These are phyloP conservation scores for Erythrocercus mccallii DNA, from an alignment of 2,113 vertebrate genomes.

Conservation along the genomic window DNA sequence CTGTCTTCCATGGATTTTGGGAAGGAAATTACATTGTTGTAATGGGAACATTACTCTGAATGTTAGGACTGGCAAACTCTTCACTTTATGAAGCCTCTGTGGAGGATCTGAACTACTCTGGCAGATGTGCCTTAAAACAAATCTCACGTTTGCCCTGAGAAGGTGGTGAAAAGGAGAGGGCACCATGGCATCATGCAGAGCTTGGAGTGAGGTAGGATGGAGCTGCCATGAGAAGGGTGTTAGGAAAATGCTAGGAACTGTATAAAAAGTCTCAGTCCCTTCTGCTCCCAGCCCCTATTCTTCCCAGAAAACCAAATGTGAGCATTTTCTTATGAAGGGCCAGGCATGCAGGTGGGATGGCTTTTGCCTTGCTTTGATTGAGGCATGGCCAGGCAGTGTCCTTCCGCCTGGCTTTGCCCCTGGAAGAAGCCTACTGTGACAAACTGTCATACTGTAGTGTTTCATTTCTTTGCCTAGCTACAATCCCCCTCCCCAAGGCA, in stretches of 20 bases:
- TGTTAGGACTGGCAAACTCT: not conserved
- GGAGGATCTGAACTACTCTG: not conserved
- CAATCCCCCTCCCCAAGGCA: not conserved
- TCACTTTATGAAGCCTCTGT: not conserved
- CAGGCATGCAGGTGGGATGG: not conserved
- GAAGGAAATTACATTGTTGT: constrained; percentile 13
- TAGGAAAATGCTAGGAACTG: not conserved
- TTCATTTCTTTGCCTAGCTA: not conserved
- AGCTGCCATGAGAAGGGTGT: not conserved
- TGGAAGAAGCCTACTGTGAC: not conserved
- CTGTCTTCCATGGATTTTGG: constrained; percentile 29
- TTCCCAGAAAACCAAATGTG: not conserved
- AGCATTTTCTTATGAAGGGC: not conserved
- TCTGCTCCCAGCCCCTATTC: not conserved
- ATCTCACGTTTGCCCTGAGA: not conserved
- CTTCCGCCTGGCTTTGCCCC: not conserved
- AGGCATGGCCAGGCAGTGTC: not conserved
- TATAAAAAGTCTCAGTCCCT: not conserved
- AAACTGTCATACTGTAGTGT: not conserved
- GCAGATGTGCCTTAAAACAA: not conserved
- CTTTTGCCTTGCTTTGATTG: not conserved
- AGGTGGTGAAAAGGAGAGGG: not conserved
- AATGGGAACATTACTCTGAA: constrained; percentile 31
- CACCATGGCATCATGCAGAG: not conserved
- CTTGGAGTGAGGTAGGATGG: not conserved